Evolutionary conservation across 2,888 invertebrate species (phyloP).

Genomic region (Xestia c-nigrum): DNA sequence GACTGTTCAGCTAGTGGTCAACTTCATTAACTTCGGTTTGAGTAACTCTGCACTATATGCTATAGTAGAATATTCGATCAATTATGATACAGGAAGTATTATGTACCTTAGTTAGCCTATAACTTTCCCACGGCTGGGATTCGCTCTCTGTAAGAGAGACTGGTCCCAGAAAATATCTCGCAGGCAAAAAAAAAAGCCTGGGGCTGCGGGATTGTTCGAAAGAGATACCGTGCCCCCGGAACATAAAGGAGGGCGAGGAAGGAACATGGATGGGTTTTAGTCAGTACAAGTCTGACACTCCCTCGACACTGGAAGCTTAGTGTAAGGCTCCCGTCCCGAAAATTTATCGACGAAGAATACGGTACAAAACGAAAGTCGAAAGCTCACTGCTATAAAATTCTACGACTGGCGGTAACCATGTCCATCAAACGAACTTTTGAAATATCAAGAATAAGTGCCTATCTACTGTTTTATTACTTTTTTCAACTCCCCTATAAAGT

Average conservation of each 20-base stretch:
- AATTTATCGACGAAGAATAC: slow-evolving; percentile 18
- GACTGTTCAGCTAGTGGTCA: slow-evolving; percentile 34
- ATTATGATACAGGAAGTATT: background rate
- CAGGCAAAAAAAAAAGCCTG: background rate
- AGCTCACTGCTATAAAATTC: slow-evolving; percentile 50
- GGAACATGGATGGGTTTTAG: too few species aligned
- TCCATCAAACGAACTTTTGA: slow-evolving; percentile 62
- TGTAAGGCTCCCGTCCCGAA: background rate
- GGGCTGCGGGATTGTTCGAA: too few species aligned
- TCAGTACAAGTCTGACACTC: too few species aligned
- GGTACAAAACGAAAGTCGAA: slow-evolving; percentile 31
- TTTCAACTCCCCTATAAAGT: slow-evolving; percentile 54
- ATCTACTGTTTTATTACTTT: slow-evolving; percentile 61
- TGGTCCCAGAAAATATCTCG: background rate
- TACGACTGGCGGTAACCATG: slow-evolving; percentile 50
- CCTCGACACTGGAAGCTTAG: too few species aligned
- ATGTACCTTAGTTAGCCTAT: background rate
- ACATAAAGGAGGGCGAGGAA: too few species aligned
- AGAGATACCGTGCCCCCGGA: too few species aligned
- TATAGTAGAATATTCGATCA: background rate
- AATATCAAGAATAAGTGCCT: slow-evolving; percentile 51
- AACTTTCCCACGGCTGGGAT: background rate
- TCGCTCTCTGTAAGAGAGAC: background rate
- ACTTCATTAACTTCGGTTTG: slow-evolving; percentile 42
- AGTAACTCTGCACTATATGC: slow-evolving; percentile 23